Evolutionary conservation across 2,797 vertebrate genomes (phyloP), one percentile per base, ranked within the genome.

Genomic region (Microctenopoma steveboyesi): DNA sequence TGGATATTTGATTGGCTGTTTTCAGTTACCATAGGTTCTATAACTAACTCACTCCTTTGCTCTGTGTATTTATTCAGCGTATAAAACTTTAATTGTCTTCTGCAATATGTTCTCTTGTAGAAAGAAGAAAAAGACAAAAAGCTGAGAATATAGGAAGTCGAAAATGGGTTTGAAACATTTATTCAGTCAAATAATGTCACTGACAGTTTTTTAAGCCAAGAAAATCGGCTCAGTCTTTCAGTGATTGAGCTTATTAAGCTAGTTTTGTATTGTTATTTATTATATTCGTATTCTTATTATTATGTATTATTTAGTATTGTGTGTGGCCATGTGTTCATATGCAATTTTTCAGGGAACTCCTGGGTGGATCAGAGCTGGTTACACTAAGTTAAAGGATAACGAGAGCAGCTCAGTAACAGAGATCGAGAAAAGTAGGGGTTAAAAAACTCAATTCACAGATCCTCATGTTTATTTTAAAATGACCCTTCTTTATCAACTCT

Each of bases 121-220:
- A 98, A 85, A 96, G 94, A 89, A 96, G 96, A 84, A 97, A 95
- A 88, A 92, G 93, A 3, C 96, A 97, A 90, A 95, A 95, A 67
- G 92, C 90, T 54, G 95, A 96, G 82, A 94, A 95, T 81, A 94
- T 94, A 74, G 94, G 93, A 89, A 95, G 86, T 69, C 91, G 94
- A 72, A 95, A 94, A 90, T 92, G 91, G 92, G 97, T 98, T 86
- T 56, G 69, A 54, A 22, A 35, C 25, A 28, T 39, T 66, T 47
- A 5, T 48, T 60, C 8, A 14, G 4, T 53, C 18, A 52, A 25
- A 53, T 45, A 0, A 13, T 55, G 13, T 64, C 5, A 54, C 7
- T 33, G 1, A 10, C 1, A 5, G 0, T 13, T 33, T 46, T 42
- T 46, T 4, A 11, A 30, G 7, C 37, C 18, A 7, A 18, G 4